phyloP scores from a whole-genome alignment of 2,797 vertebrate species.

The Phoebastria nigripes region DNA sequence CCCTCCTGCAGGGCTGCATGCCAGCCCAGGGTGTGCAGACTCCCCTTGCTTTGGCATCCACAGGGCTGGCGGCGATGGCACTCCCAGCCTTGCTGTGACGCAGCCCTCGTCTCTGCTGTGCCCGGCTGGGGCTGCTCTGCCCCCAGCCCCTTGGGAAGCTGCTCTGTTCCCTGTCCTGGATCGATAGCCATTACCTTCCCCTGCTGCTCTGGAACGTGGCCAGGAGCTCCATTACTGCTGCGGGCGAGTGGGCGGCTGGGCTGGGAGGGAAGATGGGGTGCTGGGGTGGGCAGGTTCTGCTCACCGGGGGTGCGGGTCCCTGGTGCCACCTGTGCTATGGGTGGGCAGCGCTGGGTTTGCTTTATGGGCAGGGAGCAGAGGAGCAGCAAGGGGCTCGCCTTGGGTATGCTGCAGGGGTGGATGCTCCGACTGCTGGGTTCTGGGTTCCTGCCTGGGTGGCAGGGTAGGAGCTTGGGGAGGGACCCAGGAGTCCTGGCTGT shows the following conservation, averaged over 20 bases:
- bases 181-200: constrained; percentile 57
- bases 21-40: neutral
- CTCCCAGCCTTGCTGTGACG: neutral
- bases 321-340: neutral
- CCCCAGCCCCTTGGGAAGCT: neutral
- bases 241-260: fast-evolving
- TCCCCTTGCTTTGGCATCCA: neutral
- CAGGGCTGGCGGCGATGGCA: fast-evolving
- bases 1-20: neutral
- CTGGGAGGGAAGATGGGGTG: neutral
- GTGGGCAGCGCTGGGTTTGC: neutral
- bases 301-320: fast-evolving
- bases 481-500: fast-evolving
- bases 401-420: neutral
- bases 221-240: constrained; percentile 56
- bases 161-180: neutral
- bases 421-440: neutral
- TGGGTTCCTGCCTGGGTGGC: fast-evolving
- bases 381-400: neutral
- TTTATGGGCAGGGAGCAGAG: neutral
- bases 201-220: constrained; percentile 25
- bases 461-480: neutral
- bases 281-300: neutral
- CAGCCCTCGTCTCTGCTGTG: neutral
- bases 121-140: neutral